A percentile compares a stretch with the other conserved stretches of the same genome.
phyloP scores from a whole-genome alignment of 2,797 vertebrate genomes.

The Enteromius treurensis region DNA sequence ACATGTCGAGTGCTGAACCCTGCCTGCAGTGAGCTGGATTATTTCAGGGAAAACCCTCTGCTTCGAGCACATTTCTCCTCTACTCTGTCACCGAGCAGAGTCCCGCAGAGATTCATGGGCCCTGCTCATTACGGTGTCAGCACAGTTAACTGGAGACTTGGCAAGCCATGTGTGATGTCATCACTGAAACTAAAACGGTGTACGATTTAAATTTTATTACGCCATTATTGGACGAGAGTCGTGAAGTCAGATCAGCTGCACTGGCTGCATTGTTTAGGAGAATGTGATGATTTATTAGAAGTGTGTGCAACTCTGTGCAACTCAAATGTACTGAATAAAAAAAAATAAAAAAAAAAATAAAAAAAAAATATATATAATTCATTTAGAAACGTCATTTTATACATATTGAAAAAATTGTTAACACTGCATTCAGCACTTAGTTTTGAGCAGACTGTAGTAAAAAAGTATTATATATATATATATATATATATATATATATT shows the following conservation, averaged over 20 bases:
- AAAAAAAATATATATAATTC: neutral
- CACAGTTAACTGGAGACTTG: neutral
- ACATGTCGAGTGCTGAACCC: conserved; percentile 56
- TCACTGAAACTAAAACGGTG: neutral
- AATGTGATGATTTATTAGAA: neutral
- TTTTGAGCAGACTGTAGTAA: no score
- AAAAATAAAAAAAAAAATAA: neutral
- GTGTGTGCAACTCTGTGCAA: neutral
- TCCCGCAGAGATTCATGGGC: neutral
- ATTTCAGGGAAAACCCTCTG: conserved; percentile 56
- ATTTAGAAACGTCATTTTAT: no score
- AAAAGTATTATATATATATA: no score
- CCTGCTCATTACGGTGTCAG: neutral
- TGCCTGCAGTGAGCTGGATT: conserved; percentile 54
- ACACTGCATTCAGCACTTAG: no score
- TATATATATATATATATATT: no score
- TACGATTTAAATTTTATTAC: neutral
- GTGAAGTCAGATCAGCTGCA: neutral
- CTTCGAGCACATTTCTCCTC: conserved; percentile 42
- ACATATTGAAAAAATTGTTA: no score
- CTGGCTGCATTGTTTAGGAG: neutral
- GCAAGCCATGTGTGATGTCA: neutral
- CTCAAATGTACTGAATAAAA: neutral
- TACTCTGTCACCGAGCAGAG: conserved; percentile 1
- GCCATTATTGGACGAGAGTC: neutral